These are phyloP conservation scores for Notodonta dromedarius DNA, from an alignment of 2,888 invertebrate genomes.

Conservation along the genomic window DNA sequence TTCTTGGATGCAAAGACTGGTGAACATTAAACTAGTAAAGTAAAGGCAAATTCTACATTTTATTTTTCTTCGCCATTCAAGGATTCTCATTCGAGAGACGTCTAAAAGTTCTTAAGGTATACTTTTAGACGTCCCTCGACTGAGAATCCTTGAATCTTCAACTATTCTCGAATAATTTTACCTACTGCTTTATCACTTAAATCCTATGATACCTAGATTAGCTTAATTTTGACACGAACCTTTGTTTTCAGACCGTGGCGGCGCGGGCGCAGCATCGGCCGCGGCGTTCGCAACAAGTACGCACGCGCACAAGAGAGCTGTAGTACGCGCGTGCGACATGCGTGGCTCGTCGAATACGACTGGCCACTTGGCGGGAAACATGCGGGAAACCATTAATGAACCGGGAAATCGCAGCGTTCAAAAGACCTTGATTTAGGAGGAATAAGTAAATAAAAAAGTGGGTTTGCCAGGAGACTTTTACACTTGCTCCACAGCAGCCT, in stretches of 20 bases:
- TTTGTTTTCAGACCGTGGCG: conserved; percentile 60
- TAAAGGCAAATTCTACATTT: too few species aligned
- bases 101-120: too few species aligned
- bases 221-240: conserved; percentile 41
- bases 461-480: too few species aligned
- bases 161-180: not conserved
- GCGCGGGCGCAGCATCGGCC: conserved; percentile 60
- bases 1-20: too few species aligned
- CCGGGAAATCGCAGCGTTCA: not conserved
- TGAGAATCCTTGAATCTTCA: too few species aligned
- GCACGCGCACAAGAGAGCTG: conserved; percentile 60
- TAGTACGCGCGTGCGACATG: conserved; percentile 62
- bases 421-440: not conserved
- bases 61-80: too few species aligned
- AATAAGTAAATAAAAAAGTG: too few species aligned
- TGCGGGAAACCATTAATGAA: not conserved
- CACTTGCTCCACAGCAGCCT: too few species aligned
- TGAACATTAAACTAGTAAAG: too few species aligned
- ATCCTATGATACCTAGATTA: not conserved
- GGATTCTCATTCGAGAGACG: too few species aligned
- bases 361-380: conserved; percentile 21
- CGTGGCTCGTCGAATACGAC: conserved; percentile 50
- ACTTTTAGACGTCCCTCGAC: too few species aligned
- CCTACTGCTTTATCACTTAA: not conserved
- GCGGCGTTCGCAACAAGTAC: conserved; percentile 54